Evolutionary conservation across 2,113 vertebrate species (phyloP).

Genomic region (Microcebus griseorufus): DNA sequence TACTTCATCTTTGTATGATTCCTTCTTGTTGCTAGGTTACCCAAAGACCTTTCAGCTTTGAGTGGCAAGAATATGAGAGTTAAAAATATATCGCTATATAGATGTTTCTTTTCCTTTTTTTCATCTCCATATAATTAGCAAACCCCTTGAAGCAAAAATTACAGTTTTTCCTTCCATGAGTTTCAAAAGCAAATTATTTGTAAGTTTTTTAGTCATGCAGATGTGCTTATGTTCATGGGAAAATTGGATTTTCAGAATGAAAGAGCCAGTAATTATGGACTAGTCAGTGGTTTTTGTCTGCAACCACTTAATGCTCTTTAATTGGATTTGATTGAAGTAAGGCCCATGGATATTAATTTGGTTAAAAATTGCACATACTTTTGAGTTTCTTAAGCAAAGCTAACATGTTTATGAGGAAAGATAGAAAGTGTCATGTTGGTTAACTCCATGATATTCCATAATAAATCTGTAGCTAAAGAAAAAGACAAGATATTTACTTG

Average conservation of each 20-base stretch:
- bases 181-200: slow-evolving; percentile 84
- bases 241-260: slow-evolving; percentile 83
- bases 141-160: slow-evolving; percentile 83
- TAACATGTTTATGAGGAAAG: slow-evolving; percentile 37
- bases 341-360: slow-evolving; percentile 40
- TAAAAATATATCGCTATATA: slow-evolving; percentile 78
- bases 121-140: slow-evolving; percentile 80
- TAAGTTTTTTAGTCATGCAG: slow-evolving; percentile 83
- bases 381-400: slow-evolving; percentile 29
- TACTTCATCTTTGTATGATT: slow-evolving; percentile 73
- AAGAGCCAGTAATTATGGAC: slow-evolving; percentile 80
- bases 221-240: slow-evolving; percentile 70
- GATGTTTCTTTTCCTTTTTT: slow-evolving; percentile 69
- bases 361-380: slow-evolving; percentile 46
- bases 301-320: slow-evolving; percentile 65
- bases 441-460: slow-evolving; percentile 30
- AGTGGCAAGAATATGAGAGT: slow-evolving; percentile 75
- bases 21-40: slow-evolving; percentile 87
- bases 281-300: slow-evolving; percentile 72
- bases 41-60: slow-evolving; percentile 66
- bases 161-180: slow-evolving; percentile 74
- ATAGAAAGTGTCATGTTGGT: background rate
- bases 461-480: background rate
- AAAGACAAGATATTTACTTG: slow-evolving; percentile 30
- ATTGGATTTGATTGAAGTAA: slow-evolving; percentile 69